Conservation (phyloP, 1,140 invertebrate genomes). For the Colletes gigas region DNA sequence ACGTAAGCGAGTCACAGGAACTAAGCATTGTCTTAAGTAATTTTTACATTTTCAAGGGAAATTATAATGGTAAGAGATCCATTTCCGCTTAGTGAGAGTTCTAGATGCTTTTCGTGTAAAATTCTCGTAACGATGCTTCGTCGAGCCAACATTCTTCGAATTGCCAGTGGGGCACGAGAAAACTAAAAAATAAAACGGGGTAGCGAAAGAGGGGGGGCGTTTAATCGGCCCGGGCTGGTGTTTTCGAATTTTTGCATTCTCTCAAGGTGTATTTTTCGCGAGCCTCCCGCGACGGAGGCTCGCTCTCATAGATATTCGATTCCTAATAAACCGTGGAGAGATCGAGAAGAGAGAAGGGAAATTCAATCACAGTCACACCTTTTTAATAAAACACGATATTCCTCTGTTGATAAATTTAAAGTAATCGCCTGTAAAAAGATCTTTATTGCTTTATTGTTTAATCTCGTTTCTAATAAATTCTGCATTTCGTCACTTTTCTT, state of each 20-base stretch:
- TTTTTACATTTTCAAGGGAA: constrained; percentile 72
- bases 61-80: constrained; percentile 51
- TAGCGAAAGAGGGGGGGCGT: not conserved
- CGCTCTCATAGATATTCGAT: constrained; percentile 19
- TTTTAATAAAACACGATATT: too few species aligned
- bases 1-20: constrained; percentile 29
- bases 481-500: too few species aligned
- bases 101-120: constrained; percentile 72
- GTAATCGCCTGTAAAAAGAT: too few species aligned
- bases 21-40: constrained; percentile 57
- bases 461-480: too few species aligned
- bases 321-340: constrained; percentile 3
- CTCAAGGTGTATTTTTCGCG: constrained; percentile 18
- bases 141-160: not conserved
- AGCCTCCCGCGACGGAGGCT: not conserved
- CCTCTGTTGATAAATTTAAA: too few species aligned
- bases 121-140: constrained; percentile 62
- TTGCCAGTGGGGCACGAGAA: not conserved
- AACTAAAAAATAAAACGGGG: constrained; percentile 14
- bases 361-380: not conserved
- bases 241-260: constrained; percentile 32
- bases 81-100: constrained; percentile 59
- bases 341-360: not conserved
- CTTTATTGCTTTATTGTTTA: too few species aligned
- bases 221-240: constrained; percentile 2